Conservation (phyloP, 2,113 vertebrate genomes). For the Brachypodius melanocephalos region DNA sequence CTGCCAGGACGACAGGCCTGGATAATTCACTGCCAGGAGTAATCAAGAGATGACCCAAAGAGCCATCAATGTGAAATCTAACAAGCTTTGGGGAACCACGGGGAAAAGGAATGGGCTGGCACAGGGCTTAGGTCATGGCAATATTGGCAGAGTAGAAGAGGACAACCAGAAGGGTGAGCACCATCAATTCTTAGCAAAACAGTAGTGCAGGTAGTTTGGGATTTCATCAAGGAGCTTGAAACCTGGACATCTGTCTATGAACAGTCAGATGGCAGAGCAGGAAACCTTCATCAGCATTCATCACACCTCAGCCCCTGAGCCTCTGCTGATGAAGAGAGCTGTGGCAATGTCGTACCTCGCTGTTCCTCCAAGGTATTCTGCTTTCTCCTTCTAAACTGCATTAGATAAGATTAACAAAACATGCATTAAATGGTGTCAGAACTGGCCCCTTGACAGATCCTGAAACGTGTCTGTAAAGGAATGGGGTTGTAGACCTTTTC, state of each 20-base stretch:
- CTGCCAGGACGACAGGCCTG: background rate
- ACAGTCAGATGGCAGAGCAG: background rate
- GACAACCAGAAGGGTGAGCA: background rate
- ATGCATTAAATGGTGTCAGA: background rate
- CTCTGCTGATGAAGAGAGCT: background rate
- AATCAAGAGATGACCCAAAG: background rate
- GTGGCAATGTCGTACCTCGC: background rate
- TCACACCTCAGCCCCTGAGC: background rate
- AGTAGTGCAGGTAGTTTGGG: background rate
- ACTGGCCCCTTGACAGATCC: background rate
- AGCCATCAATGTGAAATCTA: background rate
- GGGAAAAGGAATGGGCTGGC: background rate
- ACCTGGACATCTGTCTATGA: background rate
- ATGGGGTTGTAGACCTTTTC: background rate
- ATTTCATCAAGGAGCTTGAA: background rate
- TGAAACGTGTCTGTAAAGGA: background rate
- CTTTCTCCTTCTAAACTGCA: background rate
- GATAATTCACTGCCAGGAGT: background rate
- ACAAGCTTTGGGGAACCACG: background rate
- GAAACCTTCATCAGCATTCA: slow-evolving; percentile 18
- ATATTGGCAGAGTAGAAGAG: background rate
- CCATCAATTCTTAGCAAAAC: background rate
- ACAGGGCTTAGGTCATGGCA: background rate
- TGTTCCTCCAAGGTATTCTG: background rate
- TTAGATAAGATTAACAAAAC: background rate